Base-by-base conservation (phyloP, 2,888 invertebrate genomes). In the Candidula unifasciata region DNA sequence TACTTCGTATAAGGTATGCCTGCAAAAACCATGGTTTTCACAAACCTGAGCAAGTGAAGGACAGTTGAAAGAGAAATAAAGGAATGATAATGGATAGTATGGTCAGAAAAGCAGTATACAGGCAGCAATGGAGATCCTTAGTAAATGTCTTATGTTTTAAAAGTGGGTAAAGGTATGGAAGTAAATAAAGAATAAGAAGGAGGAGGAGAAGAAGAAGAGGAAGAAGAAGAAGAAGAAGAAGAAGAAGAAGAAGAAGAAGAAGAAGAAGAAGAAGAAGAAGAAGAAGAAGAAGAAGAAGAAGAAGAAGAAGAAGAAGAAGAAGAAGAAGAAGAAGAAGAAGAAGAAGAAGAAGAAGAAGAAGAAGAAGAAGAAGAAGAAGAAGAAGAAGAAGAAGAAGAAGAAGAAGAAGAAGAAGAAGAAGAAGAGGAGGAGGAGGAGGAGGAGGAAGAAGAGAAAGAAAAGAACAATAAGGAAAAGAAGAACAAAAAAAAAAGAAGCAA, bases 251-350 rank as follows among this genome's bases (percentile, higher is more conserved):
- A n/a, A n/a, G n/a, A 16, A n/a, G 60, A 16, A 13, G 60, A 21
- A 60, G n/a, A n/a, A n/a, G n/a, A 60, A 21, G 60, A 60, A 60
- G 60, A 1, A 60, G n/a, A n/a, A n/a, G n/a, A 60, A n/a, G 60
- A 60, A 16, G 18, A n/a, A 60, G n/a, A n/a, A 21, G n/a, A 13
- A 5, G 0, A 60, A 6, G 3, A 21, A 60, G n/a, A n/a, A n/a
- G n/a, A 60, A n/a, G 60, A 60, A 60, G 60, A n/a, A 60, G n/a
- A n/a, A n/a, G n/a, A 60, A n/a, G 60, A 60, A 60, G 60, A n/a
- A 60, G n/a, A n/a, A n/a, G n/a, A 60, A n/a, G 60, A 60, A 60
- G 60, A n/a, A 60, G n/a, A n/a, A n/a, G n/a, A 60, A n/a, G 60
- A 3, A 60, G 60, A 2, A 60, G n/a, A 2, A n/a, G n/a, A 3